These are phyloP conservation scores for Mimachlamys varia DNA, from an alignment of 2,888 invertebrate genomes.

Conservation along the genomic window DNA sequence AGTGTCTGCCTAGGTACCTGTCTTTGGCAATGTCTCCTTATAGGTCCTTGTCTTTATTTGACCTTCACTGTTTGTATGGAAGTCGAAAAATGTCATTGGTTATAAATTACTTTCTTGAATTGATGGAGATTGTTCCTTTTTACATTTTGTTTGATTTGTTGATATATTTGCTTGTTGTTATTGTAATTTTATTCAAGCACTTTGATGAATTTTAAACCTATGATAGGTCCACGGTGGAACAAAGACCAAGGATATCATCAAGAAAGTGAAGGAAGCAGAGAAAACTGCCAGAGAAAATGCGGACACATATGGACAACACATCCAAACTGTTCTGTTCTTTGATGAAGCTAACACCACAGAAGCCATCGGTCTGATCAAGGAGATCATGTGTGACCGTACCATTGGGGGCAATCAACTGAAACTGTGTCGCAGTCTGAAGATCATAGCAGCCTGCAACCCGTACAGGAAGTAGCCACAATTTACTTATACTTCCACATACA, in stretches of 20 bases:
- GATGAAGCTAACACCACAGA: constrained; percentile 80
- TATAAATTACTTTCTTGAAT: too few relatives aligned
- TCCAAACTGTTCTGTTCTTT: constrained; percentile 77
- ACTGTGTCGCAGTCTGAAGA: constrained; percentile 68
- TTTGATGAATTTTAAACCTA: background rate
- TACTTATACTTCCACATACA: too few relatives aligned
- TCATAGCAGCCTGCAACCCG: constrained; percentile 79
- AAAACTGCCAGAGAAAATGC: constrained; percentile 67
- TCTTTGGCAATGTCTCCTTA: too few relatives aligned
- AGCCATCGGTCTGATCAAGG: constrained; percentile 78
- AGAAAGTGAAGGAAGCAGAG: constrained; percentile 71
- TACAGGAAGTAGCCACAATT: constrained; percentile 74
- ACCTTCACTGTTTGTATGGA: too few relatives aligned
- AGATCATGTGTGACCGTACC: constrained; percentile 78
- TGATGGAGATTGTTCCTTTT: background rate
- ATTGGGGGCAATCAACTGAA: constrained; percentile 69
- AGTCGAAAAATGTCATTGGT: too few relatives aligned
- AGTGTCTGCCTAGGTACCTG: too few relatives aligned
- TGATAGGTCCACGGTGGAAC: constrained; percentile 78
- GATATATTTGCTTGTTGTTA: background rate
- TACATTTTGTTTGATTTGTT: background rate
- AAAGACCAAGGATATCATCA: constrained; percentile 70
- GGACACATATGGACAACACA: constrained; percentile 54
- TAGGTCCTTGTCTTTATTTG: too few relatives aligned
- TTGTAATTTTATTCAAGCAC: too few relatives aligned